phyloP scores from a whole-genome alignment of 2,113 vertebrate species.

The Pangasianodon hypophthalmus region DNA sequence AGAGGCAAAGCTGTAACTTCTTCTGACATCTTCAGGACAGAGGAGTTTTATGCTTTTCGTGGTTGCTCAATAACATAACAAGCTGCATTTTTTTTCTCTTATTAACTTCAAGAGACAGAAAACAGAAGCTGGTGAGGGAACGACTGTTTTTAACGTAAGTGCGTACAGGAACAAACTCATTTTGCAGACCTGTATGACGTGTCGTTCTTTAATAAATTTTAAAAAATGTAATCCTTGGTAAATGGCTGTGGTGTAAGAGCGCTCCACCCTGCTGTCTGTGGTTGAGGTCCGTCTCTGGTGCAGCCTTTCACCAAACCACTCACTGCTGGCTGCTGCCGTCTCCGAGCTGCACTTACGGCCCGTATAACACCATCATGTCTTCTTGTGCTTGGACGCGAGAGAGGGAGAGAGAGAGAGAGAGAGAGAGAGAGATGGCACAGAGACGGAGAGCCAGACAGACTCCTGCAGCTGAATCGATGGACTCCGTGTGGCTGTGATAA shows the following conservation, averaged over 20 bases:
- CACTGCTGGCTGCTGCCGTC: constrained; percentile 46
- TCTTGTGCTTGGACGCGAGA: constrained; percentile 35
- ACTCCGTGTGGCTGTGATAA: constrained; percentile 53
- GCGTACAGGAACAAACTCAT: not conserved
- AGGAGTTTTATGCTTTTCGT: no score
- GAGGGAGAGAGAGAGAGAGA: constrained; percentile 17
- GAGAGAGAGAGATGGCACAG: not conserved
- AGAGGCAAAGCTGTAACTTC: no score
- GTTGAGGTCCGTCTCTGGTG: constrained; percentile 25
- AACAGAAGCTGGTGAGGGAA: no score
- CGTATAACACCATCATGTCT: constrained; percentile 35
- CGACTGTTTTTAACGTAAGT: not conserved
- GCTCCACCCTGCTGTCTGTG: constrained; percentile 11
- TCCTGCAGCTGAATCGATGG: constrained; percentile 60
- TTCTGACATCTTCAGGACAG: no score
- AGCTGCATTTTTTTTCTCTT: no score
- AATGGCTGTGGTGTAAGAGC: not conserved
- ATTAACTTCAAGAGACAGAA: no score
- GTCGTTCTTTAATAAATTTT: not conserved
- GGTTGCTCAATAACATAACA: no score
- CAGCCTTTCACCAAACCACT: constrained; percentile 45
- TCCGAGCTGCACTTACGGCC: constrained; percentile 34
- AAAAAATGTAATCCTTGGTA: not conserved
- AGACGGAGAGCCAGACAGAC: constrained; percentile 30
- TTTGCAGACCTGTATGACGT: not conserved